Conservation (phyloP, 2,113 vertebrate genomes). For the Accipiter cooperii region DNA sequence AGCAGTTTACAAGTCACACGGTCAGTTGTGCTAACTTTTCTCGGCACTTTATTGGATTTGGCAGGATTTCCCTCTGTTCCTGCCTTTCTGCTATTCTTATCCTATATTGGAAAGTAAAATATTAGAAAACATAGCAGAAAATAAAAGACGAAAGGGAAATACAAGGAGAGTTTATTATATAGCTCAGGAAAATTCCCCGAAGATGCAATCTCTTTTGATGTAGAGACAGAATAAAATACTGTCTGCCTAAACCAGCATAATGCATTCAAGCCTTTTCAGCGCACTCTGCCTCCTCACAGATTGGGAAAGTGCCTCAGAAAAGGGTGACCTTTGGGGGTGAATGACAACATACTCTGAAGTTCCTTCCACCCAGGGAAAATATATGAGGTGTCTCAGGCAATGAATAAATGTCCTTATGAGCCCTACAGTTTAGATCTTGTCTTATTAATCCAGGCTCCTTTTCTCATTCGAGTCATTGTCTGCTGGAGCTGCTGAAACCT, state of each 20-base stretch:
- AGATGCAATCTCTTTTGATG: not conserved
- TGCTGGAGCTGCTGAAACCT: not conserved
- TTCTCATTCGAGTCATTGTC: not conserved
- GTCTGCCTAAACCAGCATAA: not conserved
- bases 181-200: not conserved
- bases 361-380: not conserved
- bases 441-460: not conserved
- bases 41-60: not conserved
- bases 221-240: not conserved
- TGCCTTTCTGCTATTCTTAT: not conserved
- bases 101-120: not conserved
- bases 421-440: not conserved
- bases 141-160: not conserved
- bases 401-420: not conserved
- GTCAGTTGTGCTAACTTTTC: not conserved
- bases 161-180: not conserved
- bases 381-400: not conserved
- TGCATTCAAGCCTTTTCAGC: not conserved
- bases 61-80: not conserved
- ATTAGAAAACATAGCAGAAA: not conserved
- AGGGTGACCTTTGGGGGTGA: not conserved
- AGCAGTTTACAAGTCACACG: not conserved
- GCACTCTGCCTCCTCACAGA: not conserved
- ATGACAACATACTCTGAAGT: not conserved
- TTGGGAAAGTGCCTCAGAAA: not conserved